Conservation (phyloP, 2,797 vertebrate genomes). For the Tinamus major region DNA sequence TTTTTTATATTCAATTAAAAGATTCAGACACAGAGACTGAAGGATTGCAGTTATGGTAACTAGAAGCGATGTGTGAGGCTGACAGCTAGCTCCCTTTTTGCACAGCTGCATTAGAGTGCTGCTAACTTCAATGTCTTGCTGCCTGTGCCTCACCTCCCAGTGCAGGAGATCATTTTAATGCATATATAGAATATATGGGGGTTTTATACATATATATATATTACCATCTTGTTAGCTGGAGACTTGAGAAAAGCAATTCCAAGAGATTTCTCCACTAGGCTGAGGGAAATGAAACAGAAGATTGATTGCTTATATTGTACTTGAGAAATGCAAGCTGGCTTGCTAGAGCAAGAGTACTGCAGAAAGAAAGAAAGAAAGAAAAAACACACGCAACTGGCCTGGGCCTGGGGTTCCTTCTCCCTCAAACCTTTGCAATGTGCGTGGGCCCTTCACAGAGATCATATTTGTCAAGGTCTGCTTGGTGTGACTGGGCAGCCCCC, state of each 20-base stretch:
- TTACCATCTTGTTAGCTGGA: neutral
- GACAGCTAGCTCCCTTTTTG: neutral
- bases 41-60: neutral
- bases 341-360: neutral
- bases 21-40: neutral
- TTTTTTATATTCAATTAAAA: neutral
- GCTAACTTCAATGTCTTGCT: neutral
- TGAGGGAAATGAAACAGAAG: conserved; percentile 10
- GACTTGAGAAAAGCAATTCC: conserved; percentile 3
- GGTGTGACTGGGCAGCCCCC: neutral
- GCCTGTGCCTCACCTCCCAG: neutral
- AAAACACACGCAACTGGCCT: neutral
- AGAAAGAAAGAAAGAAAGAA: neutral
- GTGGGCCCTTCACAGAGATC: neutral
- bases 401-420: neutral
- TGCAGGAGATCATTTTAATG: neutral
- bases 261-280: neutral
- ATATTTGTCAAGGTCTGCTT: neutral
- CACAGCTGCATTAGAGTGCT: neutral
- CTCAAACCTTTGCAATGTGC: neutral
- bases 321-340: neutral
- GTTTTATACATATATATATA: neutral
- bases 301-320: neutral
- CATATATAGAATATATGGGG: neutral
- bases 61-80: rapidly evolving